These are phyloP conservation scores for Lytechinus pictus DNA, from an alignment of 35 echinoderm and acorn worm species.

Conservation along the genomic window DNA sequence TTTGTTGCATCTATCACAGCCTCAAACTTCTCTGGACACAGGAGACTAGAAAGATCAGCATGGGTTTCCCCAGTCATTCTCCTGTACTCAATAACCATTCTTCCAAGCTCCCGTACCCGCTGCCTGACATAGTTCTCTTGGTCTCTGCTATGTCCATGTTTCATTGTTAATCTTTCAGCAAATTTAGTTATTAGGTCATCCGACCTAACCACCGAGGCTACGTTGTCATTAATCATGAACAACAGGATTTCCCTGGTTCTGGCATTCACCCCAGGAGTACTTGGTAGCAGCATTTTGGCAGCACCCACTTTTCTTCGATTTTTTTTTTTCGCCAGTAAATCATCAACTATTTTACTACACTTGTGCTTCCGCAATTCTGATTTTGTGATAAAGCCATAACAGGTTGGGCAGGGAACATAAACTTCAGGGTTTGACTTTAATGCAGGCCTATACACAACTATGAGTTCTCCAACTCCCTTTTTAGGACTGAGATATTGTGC, in stretches of 20 bases:
- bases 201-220: slow-evolving; percentile 8
- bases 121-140: slow-evolving; percentile 65
- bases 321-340: slow-evolving; percentile 46
- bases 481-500: slow-evolving; percentile 66
- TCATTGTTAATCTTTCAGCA: slow-evolving; percentile 40
- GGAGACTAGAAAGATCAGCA: slow-evolving; percentile 15
- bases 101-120: slow-evolving; percentile 8
- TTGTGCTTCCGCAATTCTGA: slow-evolving; percentile 72
- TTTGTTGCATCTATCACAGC: slow-evolving; percentile 44
- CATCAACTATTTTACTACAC: slow-evolving; percentile 47
- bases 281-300: slow-evolving; percentile 51
- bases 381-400: slow-evolving; percentile 70
- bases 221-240: slow-evolving; percentile 45
- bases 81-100: slow-evolving; percentile 57
- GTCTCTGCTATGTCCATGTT: slow-evolving; percentile 54
- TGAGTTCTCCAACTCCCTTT: slow-evolving; percentile 62
- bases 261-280: slow-evolving; percentile 32
- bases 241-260: slow-evolving; percentile 45
- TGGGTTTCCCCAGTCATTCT: slow-evolving; percentile 3
- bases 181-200: slow-evolving; percentile 54
- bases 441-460: slow-evolving; percentile 65
- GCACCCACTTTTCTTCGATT: not conserved
- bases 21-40: slow-evolving; percentile 60
- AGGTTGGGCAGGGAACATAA: slow-evolving; percentile 75
- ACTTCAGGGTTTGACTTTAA: slow-evolving; percentile 44